Evolutionary conservation across 1,140 invertebrate species (phyloP), one percentile per base, ranked within the genome.

Genomic region (Drosophila sulfurigaster): DNA sequence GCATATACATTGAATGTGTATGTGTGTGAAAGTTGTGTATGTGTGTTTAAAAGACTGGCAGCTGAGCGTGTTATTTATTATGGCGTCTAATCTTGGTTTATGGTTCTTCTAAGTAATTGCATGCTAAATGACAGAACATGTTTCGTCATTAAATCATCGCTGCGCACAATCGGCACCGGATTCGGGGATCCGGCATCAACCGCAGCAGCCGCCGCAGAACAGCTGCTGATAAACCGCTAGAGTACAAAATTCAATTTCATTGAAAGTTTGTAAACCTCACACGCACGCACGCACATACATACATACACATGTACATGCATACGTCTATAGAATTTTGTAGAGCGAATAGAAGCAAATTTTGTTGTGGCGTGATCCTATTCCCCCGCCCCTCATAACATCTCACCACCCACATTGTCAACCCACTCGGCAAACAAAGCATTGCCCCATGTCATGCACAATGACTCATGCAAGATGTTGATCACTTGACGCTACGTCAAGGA

Each of bases 81-180:
- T 48, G 49, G 38, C 52, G 8, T 57, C 35, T 75, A 70, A 78
- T 78, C 76, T 75, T 20, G 48, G 69, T 41, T 65, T 78, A 59
- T 58, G 30, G 43, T 51, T 67, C 5, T 4, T 8, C 32, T n/a
- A 32, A 63, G 35, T 74, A 65, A 78, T 78, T 68, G 59, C 41
- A 51, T 46, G 75, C 76, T 78, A 75, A 78, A 75, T 70, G 60
- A 6, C 43, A 30, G 16, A 78, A 78, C 76, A 75, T 66, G 76
- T 78, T 78, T 70, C 71, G 71, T 75, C 71, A 76, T 76, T 71
- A 71, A 30, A 65, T 43, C 41, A 8, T 15, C 28, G 15, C 35
- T 20, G 41, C 20, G 2, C 30, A n/a, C 38, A 68, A 51, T 35
- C 28, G 28, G 25, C 46, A 62, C 43, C 52, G 30, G 43, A 56